phyloP scores from a whole-genome alignment of 2,113 vertebrate genomes.

The Onychostoma macrolepis region DNA sequence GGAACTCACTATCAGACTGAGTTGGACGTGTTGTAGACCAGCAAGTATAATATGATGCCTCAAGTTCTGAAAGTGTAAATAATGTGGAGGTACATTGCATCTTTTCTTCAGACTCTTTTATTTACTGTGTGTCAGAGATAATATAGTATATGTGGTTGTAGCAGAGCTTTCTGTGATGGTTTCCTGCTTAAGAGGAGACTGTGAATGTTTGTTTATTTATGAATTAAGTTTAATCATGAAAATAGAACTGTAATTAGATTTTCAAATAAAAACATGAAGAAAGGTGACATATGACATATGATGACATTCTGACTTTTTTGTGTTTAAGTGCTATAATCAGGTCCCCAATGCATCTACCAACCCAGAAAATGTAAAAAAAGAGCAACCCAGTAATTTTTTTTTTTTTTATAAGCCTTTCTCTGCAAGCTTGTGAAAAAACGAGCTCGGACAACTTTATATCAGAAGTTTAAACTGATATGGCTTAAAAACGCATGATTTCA shows the following conservation, averaged over 20 bases:
- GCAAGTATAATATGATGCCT: neutral
- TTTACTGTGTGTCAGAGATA: neutral
- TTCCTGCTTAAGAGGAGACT: neutral
- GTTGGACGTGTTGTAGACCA: neutral
- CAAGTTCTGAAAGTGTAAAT: neutral
- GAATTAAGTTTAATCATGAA: too few species aligned
- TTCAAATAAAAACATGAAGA: neutral
- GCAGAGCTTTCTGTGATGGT: neutral
- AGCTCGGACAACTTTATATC: too few species aligned
- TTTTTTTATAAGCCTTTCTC: too few species aligned
- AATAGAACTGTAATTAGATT: neutral
- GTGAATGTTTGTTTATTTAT: conserved; percentile 35
- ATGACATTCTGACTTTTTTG: too few species aligned
- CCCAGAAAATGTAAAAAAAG: too few species aligned
- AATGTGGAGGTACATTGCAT: neutral
- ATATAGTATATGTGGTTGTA: neutral
- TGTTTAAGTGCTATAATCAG: too few species aligned
- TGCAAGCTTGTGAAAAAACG: too few species aligned
- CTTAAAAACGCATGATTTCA: too few species aligned
- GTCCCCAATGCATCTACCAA: too few species aligned
- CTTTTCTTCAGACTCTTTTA: neutral
- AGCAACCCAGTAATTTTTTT: too few species aligned
- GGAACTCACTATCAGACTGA: neutral
- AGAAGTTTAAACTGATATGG: too few species aligned
- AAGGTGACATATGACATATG: too few species aligned